phyloP scores from a whole-genome alignment of 2,797 vertebrate genomes.

The Avahi laniger region DNA sequence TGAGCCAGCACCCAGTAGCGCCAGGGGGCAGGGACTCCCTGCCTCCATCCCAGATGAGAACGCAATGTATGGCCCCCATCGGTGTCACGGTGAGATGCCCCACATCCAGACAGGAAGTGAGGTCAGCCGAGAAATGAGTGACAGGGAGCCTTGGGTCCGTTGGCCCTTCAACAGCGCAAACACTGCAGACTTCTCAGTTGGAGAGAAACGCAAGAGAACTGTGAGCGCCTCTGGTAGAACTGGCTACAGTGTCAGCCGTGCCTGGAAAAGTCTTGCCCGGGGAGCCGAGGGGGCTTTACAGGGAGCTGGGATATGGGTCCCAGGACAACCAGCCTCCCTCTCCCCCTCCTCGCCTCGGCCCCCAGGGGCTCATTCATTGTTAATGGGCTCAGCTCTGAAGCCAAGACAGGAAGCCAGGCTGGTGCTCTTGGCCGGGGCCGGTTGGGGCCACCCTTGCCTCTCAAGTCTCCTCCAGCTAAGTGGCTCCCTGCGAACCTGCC shows the following conservation, averaged over 20 bases:
- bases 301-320: background rate
- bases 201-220: background rate
- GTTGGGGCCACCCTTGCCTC: background rate
- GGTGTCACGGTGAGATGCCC: background rate
- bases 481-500: background rate
- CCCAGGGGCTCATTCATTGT: background rate
- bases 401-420: slow-evolving; percentile 38
- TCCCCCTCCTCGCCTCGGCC: background rate
- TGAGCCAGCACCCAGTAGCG: background rate
- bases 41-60: background rate
- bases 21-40: background rate
- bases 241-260: background rate
- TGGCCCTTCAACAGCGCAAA: background rate
- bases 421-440: background rate
- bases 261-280: background rate
- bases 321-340: background rate
- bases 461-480: background rate
- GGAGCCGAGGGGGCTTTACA: background rate
- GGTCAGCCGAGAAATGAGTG: background rate
- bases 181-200: background rate
- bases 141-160: background rate
- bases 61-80: fast-evolving
- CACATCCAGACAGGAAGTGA: background rate
- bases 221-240: slow-evolving; percentile 30
- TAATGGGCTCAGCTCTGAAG: slow-evolving; percentile 9